Evolutionary conservation across 2,888 invertebrate genomes (phyloP).

Genomic region (Eupithecia tripunctaria): DNA sequence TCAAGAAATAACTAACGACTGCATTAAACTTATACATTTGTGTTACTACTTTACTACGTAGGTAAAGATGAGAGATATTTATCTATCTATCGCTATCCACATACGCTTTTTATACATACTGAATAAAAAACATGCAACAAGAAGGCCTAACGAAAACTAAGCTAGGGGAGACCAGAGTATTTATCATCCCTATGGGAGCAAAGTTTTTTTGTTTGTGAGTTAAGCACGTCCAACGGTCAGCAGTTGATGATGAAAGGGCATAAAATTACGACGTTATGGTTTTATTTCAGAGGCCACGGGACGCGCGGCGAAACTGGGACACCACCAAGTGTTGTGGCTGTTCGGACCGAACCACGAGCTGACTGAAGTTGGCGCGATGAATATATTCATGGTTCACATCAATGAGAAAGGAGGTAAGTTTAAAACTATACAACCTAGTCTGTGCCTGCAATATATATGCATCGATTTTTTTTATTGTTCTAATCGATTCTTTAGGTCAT

Average conservation of each 20-base stretch:
- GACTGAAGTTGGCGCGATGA: conserved; percentile 99
- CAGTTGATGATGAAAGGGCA: neutral
- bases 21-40: too few species aligned
- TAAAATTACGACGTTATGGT: neutral
- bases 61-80: too few species aligned
- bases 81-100: too few species aligned
- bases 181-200: neutral
- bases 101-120: too few species aligned
- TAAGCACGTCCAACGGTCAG: neutral
- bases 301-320: conserved; percentile 88
- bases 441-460: too few species aligned
- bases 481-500: too few species aligned
- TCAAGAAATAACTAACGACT: too few species aligned
- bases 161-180: too few species aligned
- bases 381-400: conserved; percentile 94
- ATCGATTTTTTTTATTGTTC: too few species aligned
- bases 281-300: conserved; percentile 87
- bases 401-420: conserved; percentile 94
- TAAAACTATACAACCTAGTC: neutral
- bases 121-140: too few species aligned
- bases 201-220: neutral
- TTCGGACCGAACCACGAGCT: conserved; percentile 96
- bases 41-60: too few species aligned
- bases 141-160: too few species aligned
- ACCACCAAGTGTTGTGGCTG: conserved; percentile 98